Percentiles rank a stretch among this genome's conserved stretches.
Evolutionary conservation across 2,113 vertebrate genomes (phyloP).

Genomic region (Marmota flaviventris): DNA sequence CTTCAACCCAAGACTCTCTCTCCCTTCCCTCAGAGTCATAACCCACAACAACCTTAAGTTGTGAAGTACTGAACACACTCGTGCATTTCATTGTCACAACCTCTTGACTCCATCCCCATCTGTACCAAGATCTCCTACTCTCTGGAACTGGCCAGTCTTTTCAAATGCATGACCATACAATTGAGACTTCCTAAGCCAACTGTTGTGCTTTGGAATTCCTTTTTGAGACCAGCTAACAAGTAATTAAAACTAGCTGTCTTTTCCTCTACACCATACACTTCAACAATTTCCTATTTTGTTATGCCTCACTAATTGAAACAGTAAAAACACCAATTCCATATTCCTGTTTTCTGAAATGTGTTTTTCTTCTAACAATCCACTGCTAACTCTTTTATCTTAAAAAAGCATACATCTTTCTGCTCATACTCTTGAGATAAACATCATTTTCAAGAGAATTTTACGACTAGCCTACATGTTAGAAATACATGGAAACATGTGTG

Average conservation of each 20-base stretch:
- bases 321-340: neutral
- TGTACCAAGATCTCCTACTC: neutral
- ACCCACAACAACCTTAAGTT: neutral
- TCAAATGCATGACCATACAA: neutral
- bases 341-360: neutral
- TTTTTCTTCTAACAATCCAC: neutral
- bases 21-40: neutral
- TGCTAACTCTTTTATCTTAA: neutral
- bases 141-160: neutral
- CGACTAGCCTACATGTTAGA: neutral
- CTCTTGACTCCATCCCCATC: neutral
- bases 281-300: neutral
- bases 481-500: neutral
- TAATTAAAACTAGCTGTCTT: neutral
- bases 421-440: conserved; percentile 12
- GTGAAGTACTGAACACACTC: neutral
- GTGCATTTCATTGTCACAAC: neutral
- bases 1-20: neutral
- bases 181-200: neutral
- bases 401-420: neutral
- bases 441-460: neutral
- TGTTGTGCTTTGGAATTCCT: neutral
- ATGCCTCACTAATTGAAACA: neutral
- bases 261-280: neutral
- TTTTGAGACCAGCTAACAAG: neutral